Evolutionary conservation across 2,797 vertebrate species (phyloP).

Genomic region (Esox lucius): DNA sequence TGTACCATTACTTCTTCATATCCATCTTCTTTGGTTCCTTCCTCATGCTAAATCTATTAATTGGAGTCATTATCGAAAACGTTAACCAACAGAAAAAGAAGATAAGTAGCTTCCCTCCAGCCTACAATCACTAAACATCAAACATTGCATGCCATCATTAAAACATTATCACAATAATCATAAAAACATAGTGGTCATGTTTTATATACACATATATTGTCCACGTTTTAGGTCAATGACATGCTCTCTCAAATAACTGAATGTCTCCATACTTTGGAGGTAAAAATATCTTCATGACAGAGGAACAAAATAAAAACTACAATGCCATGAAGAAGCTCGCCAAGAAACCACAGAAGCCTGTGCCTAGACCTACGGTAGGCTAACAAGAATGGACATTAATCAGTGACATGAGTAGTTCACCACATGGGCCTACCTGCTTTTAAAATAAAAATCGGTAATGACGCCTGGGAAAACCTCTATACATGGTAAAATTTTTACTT

Average conservation of each 20-base stretch:
- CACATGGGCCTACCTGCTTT: no score
- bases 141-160: neutral
- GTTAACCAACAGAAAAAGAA: conserved; percentile 98
- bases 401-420: no score
- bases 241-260: neutral
- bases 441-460: no score
- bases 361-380: conserved; percentile 85
- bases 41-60: conserved; percentile 96
- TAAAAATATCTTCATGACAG: conserved; percentile 95
- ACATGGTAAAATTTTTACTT: no score
- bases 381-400: no score
- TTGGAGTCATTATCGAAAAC: conserved; percentile 96
- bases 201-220: neutral
- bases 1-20: conserved; percentile 94
- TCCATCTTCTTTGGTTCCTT: conserved; percentile 97
- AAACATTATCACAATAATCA: neutral
- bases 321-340: conserved; percentile 97
- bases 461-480: no score
- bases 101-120: conserved; percentile 78
- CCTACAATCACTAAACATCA: neutral
- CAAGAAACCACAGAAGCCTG: conserved; percentile 93
- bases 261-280: conserved; percentile 86
- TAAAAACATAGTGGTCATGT: no score
- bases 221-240: neutral
- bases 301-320: conserved; percentile 98